Percentiles rank a stretch among this genome's conserved stretches.
Conservation (phyloP, 2,797 vertebrate species). For the Galagoides demidoff region DNA sequence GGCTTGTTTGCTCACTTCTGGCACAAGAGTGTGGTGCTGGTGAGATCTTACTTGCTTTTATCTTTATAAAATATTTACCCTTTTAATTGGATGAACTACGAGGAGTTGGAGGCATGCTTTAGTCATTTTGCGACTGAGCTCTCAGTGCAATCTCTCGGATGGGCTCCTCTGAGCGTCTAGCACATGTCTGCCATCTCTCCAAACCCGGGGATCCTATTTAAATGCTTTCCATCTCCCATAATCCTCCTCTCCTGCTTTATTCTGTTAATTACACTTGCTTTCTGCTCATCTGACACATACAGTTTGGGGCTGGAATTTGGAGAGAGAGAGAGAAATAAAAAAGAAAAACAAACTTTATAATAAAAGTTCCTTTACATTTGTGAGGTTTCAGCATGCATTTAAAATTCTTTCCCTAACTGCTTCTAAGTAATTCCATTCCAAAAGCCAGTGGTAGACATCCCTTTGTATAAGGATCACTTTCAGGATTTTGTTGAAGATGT, state of each 20-base stretch:
- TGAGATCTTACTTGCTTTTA: background rate
- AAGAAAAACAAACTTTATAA: background rate
- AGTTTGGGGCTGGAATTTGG: slow-evolving; percentile 57
- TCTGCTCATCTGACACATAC: slow-evolving; percentile 50
- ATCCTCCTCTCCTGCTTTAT: slow-evolving; percentile 55
- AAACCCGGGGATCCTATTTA: slow-evolving; percentile 57
- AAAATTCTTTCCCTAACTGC: slow-evolving; percentile 68
- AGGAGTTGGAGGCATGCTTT: background rate
- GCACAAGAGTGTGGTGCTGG: background rate
- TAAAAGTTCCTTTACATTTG: slow-evolving; percentile 3
- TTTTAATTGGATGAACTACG: slow-evolving; percentile 52
- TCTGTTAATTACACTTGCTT: slow-evolving; percentile 66
- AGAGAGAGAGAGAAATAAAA: background rate
- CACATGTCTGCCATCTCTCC: slow-evolving; percentile 15
- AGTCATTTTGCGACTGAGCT: slow-evolving; percentile 10
- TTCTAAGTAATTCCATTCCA: slow-evolving; percentile 64
- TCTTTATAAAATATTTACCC: slow-evolving; percentile 72
- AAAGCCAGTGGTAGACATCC: slow-evolving; percentile 25
- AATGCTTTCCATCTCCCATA: slow-evolving; percentile 59
- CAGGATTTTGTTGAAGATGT: background rate
- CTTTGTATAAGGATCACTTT: slow-evolving; percentile 46
- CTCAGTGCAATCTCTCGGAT: background rate
- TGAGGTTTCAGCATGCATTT: slow-evolving; percentile 62
- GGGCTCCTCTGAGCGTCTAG: background rate
- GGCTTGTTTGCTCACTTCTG: background rate